Base-by-base conservation (phyloP, 1,140 invertebrate species). In the Cheumatopsyche charites region DNA sequence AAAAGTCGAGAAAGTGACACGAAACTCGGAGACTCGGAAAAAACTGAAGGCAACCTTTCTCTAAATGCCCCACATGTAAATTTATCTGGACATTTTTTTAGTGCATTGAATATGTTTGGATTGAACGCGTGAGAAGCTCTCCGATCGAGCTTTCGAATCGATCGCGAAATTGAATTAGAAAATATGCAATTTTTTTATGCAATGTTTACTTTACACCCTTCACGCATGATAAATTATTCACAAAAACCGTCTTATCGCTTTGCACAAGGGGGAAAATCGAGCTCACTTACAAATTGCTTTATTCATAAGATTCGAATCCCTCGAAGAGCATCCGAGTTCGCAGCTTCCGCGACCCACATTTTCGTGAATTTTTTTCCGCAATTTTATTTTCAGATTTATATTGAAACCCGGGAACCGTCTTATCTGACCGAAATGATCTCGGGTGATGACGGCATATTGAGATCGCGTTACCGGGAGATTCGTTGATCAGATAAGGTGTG, bases 181-280 rank as follows among this genome's bases (percentile, higher is more conserved):
- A 82, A 82, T 81, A 45, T 62, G 66, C 61, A 66, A 52, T 55
- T 62, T 66, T 83, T 82, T 83, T 85, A 80, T 71, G 81, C 83
- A 85, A 83, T 85, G 83, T 85, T 85, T 85, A 85, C 82, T 85
- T 83, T 83, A 82, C 82, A 84, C 83, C 83, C 82, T 83, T 85
- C 47, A 80, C 82, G 82, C 81, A 82, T 85, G 82, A 85, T 75
- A 81, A 82, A 79, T 80, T 77, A 79, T 79, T 76, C 75, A 84
- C 80, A 84, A 83, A 72, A 66, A 62, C 1, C 21, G 4, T 36
- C 42, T 65, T 63, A 63, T 63, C 62, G 41, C 55, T 41, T 62
- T 7, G 23, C 25, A 9, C 5, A 41, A 36, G 42, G 63, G 36
- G 42, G 67, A 67, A 36, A 9, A 36, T 73, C 19, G 29, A 9